Percentiles rank a stretch among this genome's conserved stretches.
Conservation (phyloP, 1,140 invertebrate species). For the Lepidurus apus region DNA sequence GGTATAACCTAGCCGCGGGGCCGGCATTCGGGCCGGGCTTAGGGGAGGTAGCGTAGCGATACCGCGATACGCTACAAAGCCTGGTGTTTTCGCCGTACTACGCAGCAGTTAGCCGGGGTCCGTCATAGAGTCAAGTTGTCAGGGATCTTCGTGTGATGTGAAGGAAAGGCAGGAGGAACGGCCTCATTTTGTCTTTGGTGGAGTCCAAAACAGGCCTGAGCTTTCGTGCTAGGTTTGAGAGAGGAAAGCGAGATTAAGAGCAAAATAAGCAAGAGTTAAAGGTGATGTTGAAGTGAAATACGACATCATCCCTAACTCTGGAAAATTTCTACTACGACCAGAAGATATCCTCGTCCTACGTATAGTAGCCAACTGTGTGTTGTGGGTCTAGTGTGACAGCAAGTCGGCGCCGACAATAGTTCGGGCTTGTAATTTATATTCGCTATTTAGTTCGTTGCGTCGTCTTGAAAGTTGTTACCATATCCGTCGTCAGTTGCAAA, state of each 20-base stretch:
- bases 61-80: background rate
- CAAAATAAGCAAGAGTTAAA: background rate
- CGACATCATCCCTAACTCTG: conserved; percentile 1
- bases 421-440: background rate
- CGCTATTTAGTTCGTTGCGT: background rate
- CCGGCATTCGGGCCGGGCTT: background rate
- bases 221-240: conserved; percentile 1
- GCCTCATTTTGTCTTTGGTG: conserved; percentile 1
- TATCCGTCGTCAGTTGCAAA: conserved; percentile 6
- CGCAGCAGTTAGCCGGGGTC: conserved; percentile 11
- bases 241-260: background rate
- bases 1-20: conserved; percentile 3
- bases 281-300: conserved; percentile 2
- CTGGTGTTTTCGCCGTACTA: background rate
- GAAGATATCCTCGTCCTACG: conserved; percentile 11
- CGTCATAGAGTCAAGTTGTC: background rate
- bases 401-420: conserved; percentile 1
- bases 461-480: background rate
- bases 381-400: conserved; percentile 13
- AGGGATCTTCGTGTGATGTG: background rate
- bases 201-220: background rate
- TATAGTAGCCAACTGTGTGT: background rate
- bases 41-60: background rate
- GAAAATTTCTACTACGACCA: background rate
- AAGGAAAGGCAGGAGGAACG: background rate